Conservation (phyloP, 1,140 invertebrate species). For the Pinna nobilis region DNA sequence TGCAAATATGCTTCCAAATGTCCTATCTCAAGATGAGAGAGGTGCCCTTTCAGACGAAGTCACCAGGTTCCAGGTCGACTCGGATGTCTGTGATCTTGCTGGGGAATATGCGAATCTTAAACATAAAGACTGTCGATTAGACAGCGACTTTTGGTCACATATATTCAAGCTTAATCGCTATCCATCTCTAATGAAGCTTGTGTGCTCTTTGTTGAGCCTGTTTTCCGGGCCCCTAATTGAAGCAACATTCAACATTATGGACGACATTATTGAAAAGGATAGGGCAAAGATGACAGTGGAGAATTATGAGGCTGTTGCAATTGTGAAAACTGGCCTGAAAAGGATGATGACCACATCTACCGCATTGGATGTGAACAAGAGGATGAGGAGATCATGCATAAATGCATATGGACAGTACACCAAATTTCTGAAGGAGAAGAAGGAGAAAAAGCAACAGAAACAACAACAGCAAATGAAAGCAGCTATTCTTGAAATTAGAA, state of each 20-base stretch:
- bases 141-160: too few species aligned
- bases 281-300: constrained; percentile 11
- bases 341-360: neutral
- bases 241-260: constrained; percentile 4
- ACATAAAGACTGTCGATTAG: too few species aligned
- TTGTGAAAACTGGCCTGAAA: constrained; percentile 12
- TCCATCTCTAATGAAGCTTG: neutral
- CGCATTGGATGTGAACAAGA: neutral
- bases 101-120: too few species aligned
- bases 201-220: neutral
- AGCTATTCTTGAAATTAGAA: neutral
- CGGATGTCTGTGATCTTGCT: too few species aligned
- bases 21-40: too few species aligned
- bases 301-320: constrained; percentile 19
- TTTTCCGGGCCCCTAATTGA: neutral
- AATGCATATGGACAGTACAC: constrained; percentile 2
- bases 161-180: too few species aligned
- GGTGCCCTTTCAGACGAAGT: too few species aligned
- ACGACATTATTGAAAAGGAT: constrained; percentile 13
- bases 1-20: too few species aligned
- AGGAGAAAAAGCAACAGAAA: neutral
- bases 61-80: too few species aligned
- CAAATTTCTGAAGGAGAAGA: constrained; percentile 2
- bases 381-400: too few species aligned
- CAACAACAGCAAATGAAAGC: neutral